Evolutionary conservation across 2,797 vertebrate genomes (phyloP).

Genomic region (Typhlichthys eigenmanni): DNA sequence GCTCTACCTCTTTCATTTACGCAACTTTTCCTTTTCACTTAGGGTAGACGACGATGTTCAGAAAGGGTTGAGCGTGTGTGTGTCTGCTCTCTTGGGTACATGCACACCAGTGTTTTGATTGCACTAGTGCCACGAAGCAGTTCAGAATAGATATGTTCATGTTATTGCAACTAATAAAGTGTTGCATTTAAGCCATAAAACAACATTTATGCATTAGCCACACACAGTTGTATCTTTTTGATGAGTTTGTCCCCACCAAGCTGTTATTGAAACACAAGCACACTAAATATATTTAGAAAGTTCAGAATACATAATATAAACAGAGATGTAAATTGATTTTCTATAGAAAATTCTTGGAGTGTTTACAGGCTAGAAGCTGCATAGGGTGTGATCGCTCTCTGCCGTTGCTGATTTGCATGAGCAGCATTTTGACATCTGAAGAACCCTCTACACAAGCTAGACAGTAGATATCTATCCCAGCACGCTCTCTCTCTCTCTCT

Average conservation of each 20-base stretch:
- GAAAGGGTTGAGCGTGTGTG: slow-evolving; percentile 3
- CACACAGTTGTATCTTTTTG: slow-evolving; percentile 77
- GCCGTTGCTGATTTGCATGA: slow-evolving; percentile 53
- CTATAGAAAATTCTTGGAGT: slow-evolving; percentile 19
- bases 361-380: not conserved
- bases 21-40: slow-evolving; percentile 27
- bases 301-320: slow-evolving; percentile 9
- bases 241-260: slow-evolving; percentile 48
- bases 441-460: slow-evolving; percentile 42
- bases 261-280: slow-evolving; percentile 50
- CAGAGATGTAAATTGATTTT: not conserved
- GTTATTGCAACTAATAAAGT: slow-evolving; percentile 69
- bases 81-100: slow-evolving; percentile 26
- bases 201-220: slow-evolving; percentile 70
- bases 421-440: slow-evolving; percentile 51
- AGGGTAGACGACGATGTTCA: slow-evolving; percentile 1
- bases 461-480: slow-evolving; percentile 48
- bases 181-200: slow-evolving; percentile 77
- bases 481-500: slow-evolving; percentile 28
- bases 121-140: slow-evolving; percentile 37
- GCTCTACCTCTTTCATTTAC: slow-evolving; percentile 62
- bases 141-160: slow-evolving; percentile 46
- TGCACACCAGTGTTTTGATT: slow-evolving; percentile 33
- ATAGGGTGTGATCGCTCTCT: slow-evolving; percentile 22
- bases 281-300: slow-evolving; percentile 40